phyloP scores from a whole-genome alignment of 1,140 invertebrate species.

The Centruroides sculpturatus region DNA sequence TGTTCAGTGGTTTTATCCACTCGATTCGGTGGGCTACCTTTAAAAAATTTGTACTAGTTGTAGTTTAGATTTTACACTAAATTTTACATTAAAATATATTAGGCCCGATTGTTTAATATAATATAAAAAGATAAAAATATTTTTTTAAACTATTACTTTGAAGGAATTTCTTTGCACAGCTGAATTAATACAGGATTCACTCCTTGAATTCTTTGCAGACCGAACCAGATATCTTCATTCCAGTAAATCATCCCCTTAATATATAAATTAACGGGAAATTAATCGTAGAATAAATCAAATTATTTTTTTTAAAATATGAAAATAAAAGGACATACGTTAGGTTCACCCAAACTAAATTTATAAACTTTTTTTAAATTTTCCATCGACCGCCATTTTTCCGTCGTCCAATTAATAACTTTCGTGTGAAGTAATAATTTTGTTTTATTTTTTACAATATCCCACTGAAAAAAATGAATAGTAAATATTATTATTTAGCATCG shows the following conservation, averaged over 20 bases:
- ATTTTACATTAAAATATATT: too few relatives aligned
- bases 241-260: slow-evolving; percentile 19
- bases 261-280: neutral
- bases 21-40: too few relatives aligned
- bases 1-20: too few relatives aligned
- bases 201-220: slow-evolving; percentile 23
- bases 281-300: too few relatives aligned
- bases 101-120: too few relatives aligned
- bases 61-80: too few relatives aligned
- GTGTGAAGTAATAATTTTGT: slow-evolving; percentile 26
- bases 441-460: slow-evolving; percentile 32
- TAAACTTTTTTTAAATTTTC: slow-evolving; percentile 29
- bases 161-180: slow-evolving; percentile 28
- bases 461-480: slow-evolving; percentile 22
- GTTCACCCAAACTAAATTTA: slow-evolving; percentile 27
- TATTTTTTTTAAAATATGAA: too few relatives aligned
- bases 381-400: slow-evolving; percentile 30
- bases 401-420: slow-evolving; percentile 26
- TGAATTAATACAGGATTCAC: slow-evolving; percentile 31
- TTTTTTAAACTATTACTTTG: slow-evolving; percentile 25
- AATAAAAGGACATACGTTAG: slow-evolving; percentile 22
- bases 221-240: slow-evolving; percentile 26
- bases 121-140: too few relatives aligned
- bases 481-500: too few relatives aligned
- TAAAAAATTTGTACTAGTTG: too few relatives aligned